Base-by-base conservation (phyloP, 2,888 invertebrate genomes). In the Lepidonotus clava region DNA sequence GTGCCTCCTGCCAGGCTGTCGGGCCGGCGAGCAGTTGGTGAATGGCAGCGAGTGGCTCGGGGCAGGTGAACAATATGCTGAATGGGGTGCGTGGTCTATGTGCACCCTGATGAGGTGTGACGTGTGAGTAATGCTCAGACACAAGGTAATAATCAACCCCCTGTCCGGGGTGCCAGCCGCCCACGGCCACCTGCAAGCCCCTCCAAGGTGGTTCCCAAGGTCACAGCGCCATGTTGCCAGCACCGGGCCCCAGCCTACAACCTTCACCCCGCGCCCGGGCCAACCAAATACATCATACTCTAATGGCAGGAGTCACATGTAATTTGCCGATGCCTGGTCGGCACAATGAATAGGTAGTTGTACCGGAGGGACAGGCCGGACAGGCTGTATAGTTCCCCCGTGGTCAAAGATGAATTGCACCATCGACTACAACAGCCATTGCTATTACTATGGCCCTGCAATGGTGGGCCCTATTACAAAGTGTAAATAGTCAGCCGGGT, bases 251-350 rank as follows among this genome's bases (percentile, higher is more conserved):
- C n/a, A n/a, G n/a, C n/a, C n/a, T n/a, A n/a, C 51, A n/a, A n/a
- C n/a, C n/a, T n/a, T n/a, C 41, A 34, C 8, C 38, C 38, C 76
- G 4, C 38, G 1, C 4, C 38, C 76, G 0, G 38, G 36, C 36
- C 76, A 21, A 11, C 38, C 38, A 18, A 34, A 80, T 80, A 80
- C 80, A 34, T 80, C 80, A 80, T 80, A 80, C 32, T 46, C 46
- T 80, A 80, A 80, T 46, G 80, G 41, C 80, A 80, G 80, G 80
- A 80, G 80, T 80, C 80, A 80, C 80, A 80, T 80, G 80, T 80
- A 80, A 80, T 80, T 80, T 80, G 51, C 46, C 80, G 41, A 80
- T 80, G 80, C 32, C 80, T 28, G 41, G 46, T 5, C 80, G 11
- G 28, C 46, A 80, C 80, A 80, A 80, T 46, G 80, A 51, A 80